A percentile compares a stretch with the other conserved stretches of the same genome.
These are phyloP conservation scores for Drosophila subquinaria DNA, from an alignment of 2,888 invertebrate species.

Conservation along the genomic window DNA sequence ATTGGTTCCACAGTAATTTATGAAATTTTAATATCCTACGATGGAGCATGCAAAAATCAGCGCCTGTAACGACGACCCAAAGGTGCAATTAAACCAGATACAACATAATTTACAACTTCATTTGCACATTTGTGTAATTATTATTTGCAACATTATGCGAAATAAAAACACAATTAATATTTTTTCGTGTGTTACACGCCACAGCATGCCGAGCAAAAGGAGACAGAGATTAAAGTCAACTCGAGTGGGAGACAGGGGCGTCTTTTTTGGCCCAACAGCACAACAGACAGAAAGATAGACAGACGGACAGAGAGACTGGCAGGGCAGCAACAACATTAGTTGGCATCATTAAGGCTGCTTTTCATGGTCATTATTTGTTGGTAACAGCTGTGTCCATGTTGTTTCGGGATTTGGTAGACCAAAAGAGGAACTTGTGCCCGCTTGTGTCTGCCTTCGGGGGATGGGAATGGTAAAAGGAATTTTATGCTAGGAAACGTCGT, in stretches of 20 bases:
- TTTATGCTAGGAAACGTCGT: constrained; percentile 18
- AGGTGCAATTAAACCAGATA: constrained; percentile 77
- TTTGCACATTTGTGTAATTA: constrained; percentile 83
- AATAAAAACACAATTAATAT: constrained; percentile 84
- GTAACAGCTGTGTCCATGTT: constrained; percentile 84
- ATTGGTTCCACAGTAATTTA: constrained; percentile 21
- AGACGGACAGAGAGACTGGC: constrained; percentile 17
- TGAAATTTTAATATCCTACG: constrained; percentile 24
- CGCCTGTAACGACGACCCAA: constrained; percentile 48
- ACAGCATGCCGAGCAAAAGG: constrained; percentile 22
- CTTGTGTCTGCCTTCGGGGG: neutral
- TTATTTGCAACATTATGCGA: constrained; percentile 81
- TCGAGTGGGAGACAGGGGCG: constrained; percentile 10
- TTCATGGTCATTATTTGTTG: constrained; percentile 85
- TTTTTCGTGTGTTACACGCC: constrained; percentile 59
- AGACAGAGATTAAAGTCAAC: constrained; percentile 18
- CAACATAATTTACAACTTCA: constrained; percentile 82
- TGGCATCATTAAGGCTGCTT: constrained; percentile 85
- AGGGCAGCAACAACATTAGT: constrained; percentile 76
- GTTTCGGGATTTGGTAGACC: constrained; percentile 68
- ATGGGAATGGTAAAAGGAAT: neutral
- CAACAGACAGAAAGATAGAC: constrained; percentile 15
- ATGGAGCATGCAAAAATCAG: constrained; percentile 46
- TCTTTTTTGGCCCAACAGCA: constrained; percentile 17
- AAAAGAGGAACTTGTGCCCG: constrained; percentile 38